A percentile compares a stretch with the other conserved stretches of the same genome.
These are phyloP conservation scores for Pachypeltis micranthus DNA, from an alignment of 1,140 invertebrate species.

Conservation along the genomic window DNA sequence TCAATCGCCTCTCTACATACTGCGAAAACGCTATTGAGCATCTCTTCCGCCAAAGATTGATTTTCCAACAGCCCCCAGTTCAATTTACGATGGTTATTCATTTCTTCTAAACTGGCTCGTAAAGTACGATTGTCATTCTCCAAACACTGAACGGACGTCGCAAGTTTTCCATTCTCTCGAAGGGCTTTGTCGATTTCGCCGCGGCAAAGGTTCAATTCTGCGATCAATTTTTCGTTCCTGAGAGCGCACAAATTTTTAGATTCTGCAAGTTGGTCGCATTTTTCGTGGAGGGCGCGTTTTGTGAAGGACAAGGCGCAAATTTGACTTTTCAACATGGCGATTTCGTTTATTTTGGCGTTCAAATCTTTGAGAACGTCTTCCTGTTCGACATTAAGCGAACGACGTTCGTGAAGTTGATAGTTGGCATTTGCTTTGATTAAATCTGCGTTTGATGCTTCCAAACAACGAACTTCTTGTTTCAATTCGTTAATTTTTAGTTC, in stretches of 20 bases:
- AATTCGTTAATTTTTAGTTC: neutral
- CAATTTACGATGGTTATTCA: neutral
- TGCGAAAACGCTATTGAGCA: neutral
- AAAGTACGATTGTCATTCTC: conserved; percentile 8
- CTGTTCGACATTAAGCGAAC: no score
- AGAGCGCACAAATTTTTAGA: neutral
- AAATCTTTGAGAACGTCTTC: neutral
- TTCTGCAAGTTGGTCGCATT: neutral
- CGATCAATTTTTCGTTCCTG: neutral
- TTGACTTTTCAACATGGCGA: conserved; percentile 1
- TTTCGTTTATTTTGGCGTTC: conserved; percentile 15
- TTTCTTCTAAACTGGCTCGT: neutral
- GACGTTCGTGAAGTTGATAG: no score
- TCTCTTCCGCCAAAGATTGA: neutral
- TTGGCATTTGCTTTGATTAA: no score
- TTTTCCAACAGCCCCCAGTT: neutral
- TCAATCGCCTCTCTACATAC: conserved; percentile 7
- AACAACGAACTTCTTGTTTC: neutral
- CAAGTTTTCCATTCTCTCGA: conserved; percentile 5
- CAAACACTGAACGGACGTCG: neutral
- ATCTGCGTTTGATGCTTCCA: no score
- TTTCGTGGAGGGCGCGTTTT: neutral
- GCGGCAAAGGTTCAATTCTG: neutral
- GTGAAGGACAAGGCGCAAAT: neutral
- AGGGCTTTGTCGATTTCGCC: neutral